Base-by-base conservation (phyloP, 2,888 invertebrate species). In the Pseudanteris insignis region DNA sequence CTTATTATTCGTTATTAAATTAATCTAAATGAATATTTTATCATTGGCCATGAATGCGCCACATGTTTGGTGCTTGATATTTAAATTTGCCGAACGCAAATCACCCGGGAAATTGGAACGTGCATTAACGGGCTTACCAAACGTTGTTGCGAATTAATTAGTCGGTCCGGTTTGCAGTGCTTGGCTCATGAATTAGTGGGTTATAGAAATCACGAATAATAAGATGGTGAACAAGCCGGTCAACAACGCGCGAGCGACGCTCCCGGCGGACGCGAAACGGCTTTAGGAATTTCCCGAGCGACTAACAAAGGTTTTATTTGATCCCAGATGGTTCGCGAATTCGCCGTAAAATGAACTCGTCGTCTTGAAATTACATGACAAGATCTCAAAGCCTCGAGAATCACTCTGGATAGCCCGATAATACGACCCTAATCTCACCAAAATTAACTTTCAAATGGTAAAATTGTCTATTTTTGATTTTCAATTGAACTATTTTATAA, bases 241-340 rank as follows among this genome's bases (percentile, higher is more conserved):
- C 53, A 43, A 32, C 44, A 26, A 28, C 26, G 40, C 34, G 37
- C 33, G 33, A 36, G 36, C 26, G 25, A 11, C 25, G 21, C 30
- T 54, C 54, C 54, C 40, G 2, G 13, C n/a, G 46, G 54, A 34
- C 12, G 11, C 14, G 13, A 28, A 55, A 41, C 46, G 36, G 46
- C 47, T 41, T 33, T 41, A 41, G 41, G 55, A 46, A 48, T 48
- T 57, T 55, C 48, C 57, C 57, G 41, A 37, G 41, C 43, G 57
- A 32, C 41, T 43, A 48, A 37, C 57, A 57, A 57, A 57, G 57
- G 57, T 57, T 57, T 57, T 57, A 57, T 57, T 48, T 34, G 48
- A 48, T 55, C 15, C 40, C 26, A 11, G 54, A 40, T 47, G 41
- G 55, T 30, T 46, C 30, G 41, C 48, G 48, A 24, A 48, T 47